These are phyloP conservation scores for Hirtodrosophila confusa DNA, from an alignment of 2,888 invertebrate species.

Conservation along the genomic window DNA sequence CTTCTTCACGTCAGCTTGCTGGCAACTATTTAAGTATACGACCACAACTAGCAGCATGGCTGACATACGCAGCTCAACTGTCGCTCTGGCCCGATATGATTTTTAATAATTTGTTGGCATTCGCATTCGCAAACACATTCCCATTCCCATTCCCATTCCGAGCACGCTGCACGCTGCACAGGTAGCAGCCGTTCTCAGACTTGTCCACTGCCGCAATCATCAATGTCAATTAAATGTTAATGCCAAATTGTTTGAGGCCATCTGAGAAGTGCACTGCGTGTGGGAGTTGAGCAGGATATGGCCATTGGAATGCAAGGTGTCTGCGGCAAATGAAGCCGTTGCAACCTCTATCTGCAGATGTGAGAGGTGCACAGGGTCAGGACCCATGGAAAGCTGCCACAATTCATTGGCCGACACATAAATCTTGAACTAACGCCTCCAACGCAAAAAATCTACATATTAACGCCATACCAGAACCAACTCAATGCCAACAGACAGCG, in stretches of 20 bases:
- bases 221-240: constrained; percentile 79
- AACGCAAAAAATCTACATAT: constrained; percentile 69
- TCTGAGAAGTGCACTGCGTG: constrained; percentile 34
- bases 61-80: constrained; percentile 52
- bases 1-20: constrained; percentile 70
- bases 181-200: constrained; percentile 61
- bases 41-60: constrained; percentile 23
- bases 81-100: constrained; percentile 64
- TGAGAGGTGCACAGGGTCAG: constrained; percentile 37
- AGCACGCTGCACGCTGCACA: constrained; percentile 63
- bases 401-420: constrained; percentile 57
- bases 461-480: constrained; percentile 64
- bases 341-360: constrained; percentile 1
- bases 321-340: constrained; percentile 58
- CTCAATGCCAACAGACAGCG: constrained; percentile 69
- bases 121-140: constrained; percentile 31
- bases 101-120: constrained; percentile 66
- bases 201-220: constrained; percentile 68
- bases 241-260: constrained; percentile 62
- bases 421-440: constrained; percentile 70
- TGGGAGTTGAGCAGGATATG: constrained; percentile 69
- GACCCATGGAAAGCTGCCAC: constrained; percentile 43
- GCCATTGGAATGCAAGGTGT: constrained; percentile 43
- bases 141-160: constrained; percentile 49
- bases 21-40: constrained; percentile 53